These are phyloP conservation scores for Cynaeus angustus DNA, from an alignment of 2,888 invertebrate genomes.

Conservation along the genomic window DNA sequence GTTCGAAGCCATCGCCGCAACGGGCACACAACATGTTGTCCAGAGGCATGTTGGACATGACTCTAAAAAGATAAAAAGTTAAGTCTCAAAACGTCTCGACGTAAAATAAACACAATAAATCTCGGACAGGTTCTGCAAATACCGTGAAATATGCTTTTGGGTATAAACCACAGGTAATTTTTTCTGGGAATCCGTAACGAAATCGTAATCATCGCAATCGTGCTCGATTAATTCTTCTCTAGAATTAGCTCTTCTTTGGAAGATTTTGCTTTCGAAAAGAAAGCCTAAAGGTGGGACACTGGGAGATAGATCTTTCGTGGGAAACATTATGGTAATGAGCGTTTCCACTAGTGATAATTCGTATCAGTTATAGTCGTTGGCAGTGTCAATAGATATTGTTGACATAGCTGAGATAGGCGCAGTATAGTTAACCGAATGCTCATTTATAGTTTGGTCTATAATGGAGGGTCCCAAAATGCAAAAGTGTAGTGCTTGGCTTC, in stretches of 20 bases:
- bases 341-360: neutral
- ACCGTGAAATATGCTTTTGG: neutral
- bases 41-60: constrained; percentile 83
- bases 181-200: no score
- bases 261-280: constrained; percentile 62
- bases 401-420: neutral
- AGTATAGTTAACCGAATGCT: neutral
- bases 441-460: neutral
- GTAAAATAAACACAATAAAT: neutral
- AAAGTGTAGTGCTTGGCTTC: no score
- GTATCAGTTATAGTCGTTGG: constrained; percentile 1
- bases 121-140: neutral
- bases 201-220: neutral
- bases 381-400: constrained; percentile 18
- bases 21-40: constrained; percentile 96
- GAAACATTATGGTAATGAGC: neutral
- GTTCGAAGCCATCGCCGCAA: constrained; percentile 96
- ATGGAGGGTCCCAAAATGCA: neutral
- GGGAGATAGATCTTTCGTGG: constrained; percentile 64
- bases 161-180: neutral
- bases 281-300: constrained; percentile 62
- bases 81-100: neutral
- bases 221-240: constrained; percentile 54
- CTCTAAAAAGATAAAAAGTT: constrained; percentile 62
- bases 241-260: constrained; percentile 63